Evolutionary conservation across 2,888 invertebrate species (phyloP).

Genomic region (Sabatieria punctata): DNA sequence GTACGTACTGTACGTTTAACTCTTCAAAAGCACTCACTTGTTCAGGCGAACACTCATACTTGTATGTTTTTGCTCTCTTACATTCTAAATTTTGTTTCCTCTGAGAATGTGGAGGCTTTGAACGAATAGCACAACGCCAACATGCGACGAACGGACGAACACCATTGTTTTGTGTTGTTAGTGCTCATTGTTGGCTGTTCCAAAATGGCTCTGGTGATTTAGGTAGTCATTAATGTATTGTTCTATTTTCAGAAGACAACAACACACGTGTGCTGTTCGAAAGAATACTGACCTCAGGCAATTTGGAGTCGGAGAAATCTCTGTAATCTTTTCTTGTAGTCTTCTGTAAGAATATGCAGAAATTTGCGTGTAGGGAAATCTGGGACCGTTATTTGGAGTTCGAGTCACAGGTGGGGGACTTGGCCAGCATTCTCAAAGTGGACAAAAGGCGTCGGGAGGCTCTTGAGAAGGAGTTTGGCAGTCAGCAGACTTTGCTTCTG

Average conservation of each 20-base stretch:
- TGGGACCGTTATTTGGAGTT: conserved; percentile 98
- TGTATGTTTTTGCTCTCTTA: too few species aligned
- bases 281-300: conserved; percentile 77
- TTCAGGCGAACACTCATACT: too few species aligned
- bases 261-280: conserved; percentile 98
- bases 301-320: conserved; percentile 71
- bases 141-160: too few species aligned
- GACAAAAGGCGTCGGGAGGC: conserved; percentile 78
- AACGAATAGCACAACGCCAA: too few species aligned
- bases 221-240: conserved; percentile 1
- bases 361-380: conserved; percentile 57
- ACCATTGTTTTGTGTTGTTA: too few species aligned
- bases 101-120: too few species aligned
- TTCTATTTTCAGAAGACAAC: conserved; percentile 66
- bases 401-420: conserved; percentile 92
- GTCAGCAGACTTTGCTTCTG: conserved; percentile 85
- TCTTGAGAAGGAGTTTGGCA: conserved; percentile 82
- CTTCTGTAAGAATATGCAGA: too few species aligned
- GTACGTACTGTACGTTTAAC: conserved; percentile 35
- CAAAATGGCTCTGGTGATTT: background rate
- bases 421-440: conserved; percentile 90
- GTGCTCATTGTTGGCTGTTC: too few species aligned
- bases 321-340: too few species aligned
- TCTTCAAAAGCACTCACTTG: background rate
- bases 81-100: background rate